These are phyloP conservation scores for Capreolus pygargus DNA, from an alignment of 2,113 vertebrate genomes.

Conservation along the genomic window DNA sequence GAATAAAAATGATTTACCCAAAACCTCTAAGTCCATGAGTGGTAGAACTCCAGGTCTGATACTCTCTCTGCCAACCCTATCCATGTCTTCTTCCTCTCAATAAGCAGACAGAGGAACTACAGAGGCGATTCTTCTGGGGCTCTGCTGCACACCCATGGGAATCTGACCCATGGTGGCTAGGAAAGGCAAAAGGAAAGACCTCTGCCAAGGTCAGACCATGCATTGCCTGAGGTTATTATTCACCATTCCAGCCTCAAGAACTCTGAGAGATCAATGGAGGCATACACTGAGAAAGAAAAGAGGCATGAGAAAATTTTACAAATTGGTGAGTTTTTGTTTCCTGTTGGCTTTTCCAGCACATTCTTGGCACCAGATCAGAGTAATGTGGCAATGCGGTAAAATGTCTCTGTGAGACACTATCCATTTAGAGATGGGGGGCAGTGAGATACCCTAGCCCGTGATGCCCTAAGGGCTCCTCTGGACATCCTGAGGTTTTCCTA, in stretches of 20 bases:
- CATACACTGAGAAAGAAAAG: conserved; percentile 57
- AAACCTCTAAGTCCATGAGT: background rate
- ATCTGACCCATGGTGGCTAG: background rate
- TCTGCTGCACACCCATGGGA: background rate
- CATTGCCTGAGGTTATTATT: conserved; percentile 33
- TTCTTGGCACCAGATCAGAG: conserved; percentile 61
- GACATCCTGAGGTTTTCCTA: conserved; percentile 58
- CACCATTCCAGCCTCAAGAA: conserved; percentile 35
- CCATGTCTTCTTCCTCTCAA: background rate
- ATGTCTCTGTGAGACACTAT: conserved; percentile 29
- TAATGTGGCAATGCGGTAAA: conserved; percentile 66
- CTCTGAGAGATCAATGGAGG: conserved; percentile 22
- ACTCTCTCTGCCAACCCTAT: background rate
- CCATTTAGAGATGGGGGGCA: conserved; percentile 8
- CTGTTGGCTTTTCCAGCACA: conserved; percentile 52
- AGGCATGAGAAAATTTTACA: conserved; percentile 63
- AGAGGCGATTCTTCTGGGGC: background rate
- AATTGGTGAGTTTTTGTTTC: background rate
- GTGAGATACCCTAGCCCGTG: background rate
- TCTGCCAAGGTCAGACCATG: background rate
- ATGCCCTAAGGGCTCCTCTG: conserved; percentile 9
- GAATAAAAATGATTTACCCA: background rate
- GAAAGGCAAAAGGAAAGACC: background rate
- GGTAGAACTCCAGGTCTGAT: background rate
- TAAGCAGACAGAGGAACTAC: background rate